These are phyloP conservation scores for Drosophila arizonae DNA, from an alignment of 1,140 invertebrate genomes.

Conservation along the genomic window DNA sequence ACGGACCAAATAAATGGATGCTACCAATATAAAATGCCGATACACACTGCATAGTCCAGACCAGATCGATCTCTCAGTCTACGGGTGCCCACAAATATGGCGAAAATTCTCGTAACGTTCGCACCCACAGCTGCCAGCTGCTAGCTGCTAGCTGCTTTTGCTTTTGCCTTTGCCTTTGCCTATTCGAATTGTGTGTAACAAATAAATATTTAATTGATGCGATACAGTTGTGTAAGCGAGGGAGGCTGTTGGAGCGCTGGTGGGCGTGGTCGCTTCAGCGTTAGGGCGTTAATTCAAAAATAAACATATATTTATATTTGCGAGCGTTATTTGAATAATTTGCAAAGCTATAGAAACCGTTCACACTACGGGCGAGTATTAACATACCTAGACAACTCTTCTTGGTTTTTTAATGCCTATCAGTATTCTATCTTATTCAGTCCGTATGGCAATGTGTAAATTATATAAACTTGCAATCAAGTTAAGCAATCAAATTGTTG, in stretches of 20 bases:
- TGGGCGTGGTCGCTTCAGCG: background rate
- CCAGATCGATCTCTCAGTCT: slow-evolving; percentile 18
- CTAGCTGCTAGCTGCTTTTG: slow-evolving; percentile 24
- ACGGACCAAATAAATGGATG: slow-evolving; percentile 4
- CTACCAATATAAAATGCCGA: slow-evolving; percentile 15
- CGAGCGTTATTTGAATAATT: no score
- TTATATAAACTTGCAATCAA: background rate
- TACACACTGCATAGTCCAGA: slow-evolving; percentile 4
- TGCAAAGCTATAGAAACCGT: no score
- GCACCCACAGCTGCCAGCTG: slow-evolving; percentile 42
- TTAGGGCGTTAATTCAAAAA: background rate
- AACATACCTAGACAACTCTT: no score
- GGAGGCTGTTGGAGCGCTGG: background rate
- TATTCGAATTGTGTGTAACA: slow-evolving; percentile 33
- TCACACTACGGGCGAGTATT: no score
- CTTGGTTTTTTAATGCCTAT: no score
- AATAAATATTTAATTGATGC: slow-evolving; percentile 19
- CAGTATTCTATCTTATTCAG: no score
- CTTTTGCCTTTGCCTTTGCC: slow-evolving; percentile 40
- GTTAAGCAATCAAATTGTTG: no score
- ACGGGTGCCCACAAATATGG: slow-evolving; percentile 26
- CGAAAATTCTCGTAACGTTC: slow-evolving; percentile 46
- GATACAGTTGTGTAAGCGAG: slow-evolving; percentile 30
- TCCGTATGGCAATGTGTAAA: no score
- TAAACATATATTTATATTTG: background rate